Evolutionary conservation across 1,140 invertebrate species (phyloP), one percentile per base, ranked within the genome.

Genomic region (Chironomus tepperi): DNA sequence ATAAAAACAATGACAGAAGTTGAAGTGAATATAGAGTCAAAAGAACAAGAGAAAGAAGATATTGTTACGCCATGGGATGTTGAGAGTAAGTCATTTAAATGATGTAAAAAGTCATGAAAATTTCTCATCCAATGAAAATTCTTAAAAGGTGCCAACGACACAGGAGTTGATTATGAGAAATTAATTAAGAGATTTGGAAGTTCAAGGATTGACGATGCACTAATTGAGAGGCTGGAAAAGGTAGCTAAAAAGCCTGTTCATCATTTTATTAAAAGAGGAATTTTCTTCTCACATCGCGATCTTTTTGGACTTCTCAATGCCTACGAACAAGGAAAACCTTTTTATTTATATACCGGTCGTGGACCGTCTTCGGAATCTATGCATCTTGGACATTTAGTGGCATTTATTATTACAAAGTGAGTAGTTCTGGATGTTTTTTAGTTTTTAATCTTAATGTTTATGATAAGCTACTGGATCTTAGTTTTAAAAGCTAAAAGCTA

Each of bases 221-320:
- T 99, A 7, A 86, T 99, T 73, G 83, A 87, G 43, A 87, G 93
- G 75, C 93, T 99, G 80, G 95, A 98, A 83, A 91, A 89, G 82
- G 86, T 98, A 7, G 98, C 92, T 3, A 91, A 93, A 8, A 90
- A 93, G 79, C 90, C 89, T 79, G 91, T 90, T 0, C 98, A 99
- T 84, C 95, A 94, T 83, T 90, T 99, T 73, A 83, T 99, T 0
- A 85, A 89, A 76, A 86, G 98, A 78, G 95, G 96, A 18, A 93
- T 99, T 80, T 98, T 99, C 84, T 99, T 99, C 81, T 99, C 98
- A 2, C 98, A 99, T 81, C 87, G 97, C 75, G 93, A 96, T 82
- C 85, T 96, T 80, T 87, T 93, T 78, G 87, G 83, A 7, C 97
- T 99, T 75, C 83, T 99, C 8, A 91, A 91, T 75, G 80, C 91